These are phyloP conservation scores for Arctopsyche grandis DNA, from an alignment of 1,140 invertebrate species.

Conservation along the genomic window DNA sequence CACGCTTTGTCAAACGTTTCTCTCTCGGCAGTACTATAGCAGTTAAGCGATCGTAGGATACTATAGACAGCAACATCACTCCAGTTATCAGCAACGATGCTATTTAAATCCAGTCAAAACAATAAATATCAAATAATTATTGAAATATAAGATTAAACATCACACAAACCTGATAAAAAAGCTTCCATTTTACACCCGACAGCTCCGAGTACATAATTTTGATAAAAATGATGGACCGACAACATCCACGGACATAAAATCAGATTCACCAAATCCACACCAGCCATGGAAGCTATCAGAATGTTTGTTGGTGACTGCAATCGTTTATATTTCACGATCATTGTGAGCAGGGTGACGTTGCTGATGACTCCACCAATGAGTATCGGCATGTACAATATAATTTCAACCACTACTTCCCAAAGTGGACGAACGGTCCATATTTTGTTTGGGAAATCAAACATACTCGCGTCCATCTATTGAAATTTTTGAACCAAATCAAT, in stretches of 20 bases:
- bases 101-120: slow-evolving; percentile 56
- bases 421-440: slow-evolving; percentile 71
- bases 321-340: slow-evolving; percentile 74
- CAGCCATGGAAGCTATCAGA: slow-evolving; percentile 82
- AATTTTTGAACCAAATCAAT: background rate
- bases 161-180: slow-evolving; percentile 70
- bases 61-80: slow-evolving; percentile 80
- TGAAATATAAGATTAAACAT: background rate
- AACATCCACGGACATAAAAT: slow-evolving; percentile 79
- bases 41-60: slow-evolving; percentile 84
- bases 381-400: slow-evolving; percentile 69
- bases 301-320: slow-evolving; percentile 82
- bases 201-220: slow-evolving; percentile 77
- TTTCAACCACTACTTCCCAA: slow-evolving; percentile 72
- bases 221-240: slow-evolving; percentile 76
- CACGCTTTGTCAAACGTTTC: slow-evolving; percentile 70
- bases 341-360: slow-evolving; percentile 76
- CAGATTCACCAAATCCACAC: slow-evolving; percentile 79
- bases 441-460: slow-evolving; percentile 67
- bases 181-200: slow-evolving; percentile 77
- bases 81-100: slow-evolving; percentile 75
- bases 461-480: slow-evolving; percentile 61
- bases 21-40: slow-evolving; percentile 80
- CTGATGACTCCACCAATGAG: slow-evolving; percentile 76
- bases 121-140: background rate